Conservation (phyloP, 1,140 invertebrate genomes). For the Sesamia nonagrioides region DNA sequence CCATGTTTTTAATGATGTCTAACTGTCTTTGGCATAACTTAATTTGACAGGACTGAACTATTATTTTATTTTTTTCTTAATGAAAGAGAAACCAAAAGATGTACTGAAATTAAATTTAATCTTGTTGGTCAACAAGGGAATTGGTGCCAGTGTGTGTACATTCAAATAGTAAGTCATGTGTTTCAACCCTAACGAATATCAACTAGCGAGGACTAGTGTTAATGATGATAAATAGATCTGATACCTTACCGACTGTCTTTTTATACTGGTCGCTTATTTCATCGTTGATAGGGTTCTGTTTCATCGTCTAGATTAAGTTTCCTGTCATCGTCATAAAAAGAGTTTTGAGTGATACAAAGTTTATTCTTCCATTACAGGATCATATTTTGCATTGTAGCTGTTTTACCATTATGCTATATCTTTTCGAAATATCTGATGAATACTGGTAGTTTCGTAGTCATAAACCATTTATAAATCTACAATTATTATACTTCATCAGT, state of each 20-base stretch:
- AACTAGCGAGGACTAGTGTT: constrained; percentile 34
- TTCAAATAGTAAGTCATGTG: not conserved
- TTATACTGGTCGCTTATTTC: constrained; percentile 38
- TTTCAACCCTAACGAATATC: constrained; percentile 26
- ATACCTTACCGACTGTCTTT: constrained; percentile 25
- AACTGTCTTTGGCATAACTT: too few species aligned
- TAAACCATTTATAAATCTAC: not conserved
- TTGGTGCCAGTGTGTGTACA: too few species aligned
- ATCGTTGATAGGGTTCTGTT: constrained; percentile 14
- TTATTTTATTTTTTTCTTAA: too few species aligned
- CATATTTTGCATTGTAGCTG: not conserved
- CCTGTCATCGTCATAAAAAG: constrained; percentile 11
- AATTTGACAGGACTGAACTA: too few species aligned
- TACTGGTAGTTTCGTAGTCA: not conserved
- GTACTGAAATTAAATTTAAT: too few species aligned
- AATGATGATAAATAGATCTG: constrained; percentile 51
- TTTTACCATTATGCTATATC: not conserved
- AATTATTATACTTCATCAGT: not conserved
- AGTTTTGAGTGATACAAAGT: not conserved
- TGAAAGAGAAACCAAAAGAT: too few species aligned
- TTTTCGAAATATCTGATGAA: not conserved
- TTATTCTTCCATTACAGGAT: not conserved
- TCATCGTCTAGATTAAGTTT: constrained; percentile 11
- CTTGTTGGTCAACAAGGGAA: too few species aligned
- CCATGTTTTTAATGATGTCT: too few species aligned